Conservation (phyloP, 2,113 vertebrate genomes). For the Syngnathus typhle region DNA sequence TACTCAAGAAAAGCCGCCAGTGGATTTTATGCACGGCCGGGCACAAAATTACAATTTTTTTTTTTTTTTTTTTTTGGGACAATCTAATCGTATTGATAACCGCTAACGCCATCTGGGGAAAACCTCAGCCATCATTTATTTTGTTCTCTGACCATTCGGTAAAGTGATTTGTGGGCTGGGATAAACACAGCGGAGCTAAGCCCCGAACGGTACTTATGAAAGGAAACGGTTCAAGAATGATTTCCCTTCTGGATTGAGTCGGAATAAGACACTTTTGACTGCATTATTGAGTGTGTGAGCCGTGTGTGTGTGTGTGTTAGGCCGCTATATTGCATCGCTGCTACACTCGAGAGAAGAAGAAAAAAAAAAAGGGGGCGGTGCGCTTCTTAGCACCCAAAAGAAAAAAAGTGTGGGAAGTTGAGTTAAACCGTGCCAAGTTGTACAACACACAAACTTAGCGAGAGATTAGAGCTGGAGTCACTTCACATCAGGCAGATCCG, state of each 20-base stretch:
- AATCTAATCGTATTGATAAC: slow-evolving; percentile 32
- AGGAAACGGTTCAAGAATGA: slow-evolving; percentile 58
- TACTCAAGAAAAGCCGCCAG: background rate
- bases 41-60: background rate
- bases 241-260: slow-evolving; percentile 64
- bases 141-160: slow-evolving; percentile 37
- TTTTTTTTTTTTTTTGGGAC: background rate
- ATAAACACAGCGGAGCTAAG: slow-evolving; percentile 47
- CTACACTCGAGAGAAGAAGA: slow-evolving; percentile 6
- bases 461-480: slow-evolving; percentile 76
- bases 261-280: slow-evolving; percentile 58
- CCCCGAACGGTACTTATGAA: slow-evolving; percentile 54
- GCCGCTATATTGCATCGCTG: slow-evolving; percentile 32
- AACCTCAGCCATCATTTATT: slow-evolving; percentile 33
- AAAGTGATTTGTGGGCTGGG: slow-evolving; percentile 48
- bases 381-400: slow-evolving; percentile 2
- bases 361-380: background rate
- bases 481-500: slow-evolving; percentile 43
- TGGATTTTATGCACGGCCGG: background rate
- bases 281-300: slow-evolving; percentile 42
- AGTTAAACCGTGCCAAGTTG: slow-evolving; percentile 34
- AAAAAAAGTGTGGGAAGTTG: slow-evolving; percentile 27
- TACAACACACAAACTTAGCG: slow-evolving; percentile 71
- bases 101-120: slow-evolving; percentile 22
- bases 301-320: slow-evolving; percentile 13